Base-by-base conservation (phyloP, 2,888 invertebrate genomes). In the Julus scanicus region DNA sequence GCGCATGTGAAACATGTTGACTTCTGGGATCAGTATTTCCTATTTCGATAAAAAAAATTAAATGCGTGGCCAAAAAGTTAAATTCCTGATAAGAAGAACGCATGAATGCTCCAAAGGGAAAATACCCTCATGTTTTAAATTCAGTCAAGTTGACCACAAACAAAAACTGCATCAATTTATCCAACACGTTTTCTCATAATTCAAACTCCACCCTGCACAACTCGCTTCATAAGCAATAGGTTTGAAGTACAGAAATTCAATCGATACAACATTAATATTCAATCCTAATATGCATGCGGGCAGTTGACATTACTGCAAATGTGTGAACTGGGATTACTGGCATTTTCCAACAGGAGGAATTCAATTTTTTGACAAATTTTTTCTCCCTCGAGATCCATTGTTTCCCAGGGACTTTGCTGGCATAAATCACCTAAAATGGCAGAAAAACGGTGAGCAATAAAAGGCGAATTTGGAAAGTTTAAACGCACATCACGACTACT, bases 351-450 rank as follows among this genome's bases (percentile, higher is more conserved):
- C 8, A 9, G 71, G 29, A 71, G 71, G 29, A 71, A 71, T 71
- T 71, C 71, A 71, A 71, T 71, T 71, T 71, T 71, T 71, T 71
- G 71, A 29, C 71, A 71, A 44, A 71, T 29, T 71, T 71, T 29
- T 71, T 71, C 71, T 71, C 71, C 71, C 71, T 71, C 71, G 71
- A 71, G 71, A 71, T 71, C 71, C 71, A 71, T 71, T 71, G 71
- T 71, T 71, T 71, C 71, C 71, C 71, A 71, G 71, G 71, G 71
- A 29, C 71, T n/a, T 63, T 11, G 11, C 4, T n/a, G 71, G n/a
- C 11, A 71, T 71, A 71, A 71, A 71, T 71, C 71, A 71, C 8
- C 29, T 29, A 71, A 71, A 71, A 8, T 71, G 71, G 71, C 29
- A 71, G 71, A 71, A 71, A 71, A 71, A 71, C 71, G 71, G 29